These are phyloP conservation scores for Parnassius smintheus DNA, from an alignment of 2,888 invertebrate species.

Conservation along the genomic window DNA sequence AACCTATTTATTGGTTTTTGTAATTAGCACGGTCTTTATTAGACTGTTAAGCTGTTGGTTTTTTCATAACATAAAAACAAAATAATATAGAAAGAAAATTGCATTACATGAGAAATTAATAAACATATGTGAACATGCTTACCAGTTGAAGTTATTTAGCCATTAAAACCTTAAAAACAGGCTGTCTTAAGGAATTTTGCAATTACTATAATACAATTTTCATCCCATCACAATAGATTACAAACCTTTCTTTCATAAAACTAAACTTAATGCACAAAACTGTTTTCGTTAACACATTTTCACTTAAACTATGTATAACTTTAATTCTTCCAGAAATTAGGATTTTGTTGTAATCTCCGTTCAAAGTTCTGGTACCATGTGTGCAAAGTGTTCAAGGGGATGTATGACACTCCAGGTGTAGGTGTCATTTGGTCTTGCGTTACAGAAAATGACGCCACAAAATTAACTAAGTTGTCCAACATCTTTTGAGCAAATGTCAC, in stretches of 20 bases:
- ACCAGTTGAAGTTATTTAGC: neutral
- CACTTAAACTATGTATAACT: constrained; percentile 14
- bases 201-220: too few species aligned
- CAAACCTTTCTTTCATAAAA: constrained; percentile 4
- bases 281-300: constrained; percentile 6
- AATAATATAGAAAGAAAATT: too few species aligned
- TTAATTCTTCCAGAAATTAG: constrained; percentile 93
- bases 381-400: constrained; percentile 93
- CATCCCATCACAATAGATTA: neutral
- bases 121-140: too few species aligned
- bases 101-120: too few species aligned
- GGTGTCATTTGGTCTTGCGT: constrained; percentile 89
- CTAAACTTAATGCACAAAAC: constrained; percentile 14
- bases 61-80: too few species aligned
- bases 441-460: constrained; percentile 93
- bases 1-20: too few species aligned
- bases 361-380: constrained; percentile 97
- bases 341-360: constrained; percentile 92
- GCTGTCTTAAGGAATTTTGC: neutral
- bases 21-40: too few species aligned
- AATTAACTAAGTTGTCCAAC: constrained; percentile 96
- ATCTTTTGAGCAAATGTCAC: constrained; percentile 92
- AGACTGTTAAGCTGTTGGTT: too few species aligned
- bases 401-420: constrained; percentile 89
- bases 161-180: neutral